Conservation (phyloP, 2,888 invertebrate genomes). For the Nezara viridula region DNA sequence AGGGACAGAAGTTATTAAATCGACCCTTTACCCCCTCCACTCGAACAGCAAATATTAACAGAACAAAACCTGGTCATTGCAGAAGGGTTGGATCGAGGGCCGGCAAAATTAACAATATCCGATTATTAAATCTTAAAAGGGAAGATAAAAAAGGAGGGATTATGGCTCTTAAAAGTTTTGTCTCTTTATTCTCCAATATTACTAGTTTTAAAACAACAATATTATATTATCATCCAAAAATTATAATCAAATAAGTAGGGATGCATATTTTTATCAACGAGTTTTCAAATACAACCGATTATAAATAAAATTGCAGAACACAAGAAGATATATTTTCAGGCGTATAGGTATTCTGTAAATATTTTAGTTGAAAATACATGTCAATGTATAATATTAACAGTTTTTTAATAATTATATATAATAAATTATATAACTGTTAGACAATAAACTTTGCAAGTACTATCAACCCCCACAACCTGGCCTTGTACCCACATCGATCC, state of each 20-base stretch:
- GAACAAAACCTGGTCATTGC: conserved; percentile 2
- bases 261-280: background rate
- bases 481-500: conserved; percentile 49
- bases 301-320: too few relatives aligned
- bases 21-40: background rate
- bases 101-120: conserved; percentile 23
- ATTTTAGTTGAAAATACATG: too few relatives aligned
- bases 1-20: conserved; percentile 22
- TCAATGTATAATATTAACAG: too few relatives aligned
- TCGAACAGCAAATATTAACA: conserved; percentile 4
- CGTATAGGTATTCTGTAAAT: too few relatives aligned
- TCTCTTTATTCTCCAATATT: background rate
- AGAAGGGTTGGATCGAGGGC: conserved; percentile 14
- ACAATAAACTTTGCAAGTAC: background rate
- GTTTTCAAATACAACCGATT: too few relatives aligned
- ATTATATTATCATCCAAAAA: background rate
- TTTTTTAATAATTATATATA: background rate
- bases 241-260: background rate
- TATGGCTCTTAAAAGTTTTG: background rate
- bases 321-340: too few relatives aligned
- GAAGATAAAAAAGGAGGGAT: background rate
- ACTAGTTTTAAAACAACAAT: background rate
- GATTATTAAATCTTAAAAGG: background rate
- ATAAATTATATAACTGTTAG: background rate
- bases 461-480: conserved; percentile 10